phyloP scores from a whole-genome alignment of 2,797 vertebrate genomes.

The Anguilla marmorata region DNA sequence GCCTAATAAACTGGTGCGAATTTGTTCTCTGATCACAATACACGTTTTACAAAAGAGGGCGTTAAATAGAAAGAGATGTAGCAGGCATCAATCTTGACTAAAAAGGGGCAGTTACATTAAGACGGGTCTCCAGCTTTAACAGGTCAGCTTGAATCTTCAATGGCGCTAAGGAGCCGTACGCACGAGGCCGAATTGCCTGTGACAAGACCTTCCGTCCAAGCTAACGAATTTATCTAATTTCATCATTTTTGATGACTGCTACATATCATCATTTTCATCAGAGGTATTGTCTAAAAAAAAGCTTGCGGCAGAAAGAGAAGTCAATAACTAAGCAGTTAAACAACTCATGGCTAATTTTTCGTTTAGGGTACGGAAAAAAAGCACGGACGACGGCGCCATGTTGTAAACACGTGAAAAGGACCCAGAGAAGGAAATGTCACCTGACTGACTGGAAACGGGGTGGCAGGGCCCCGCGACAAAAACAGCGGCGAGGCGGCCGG shows the following conservation, averaged over 20 bases:
- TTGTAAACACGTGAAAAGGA: not conserved
- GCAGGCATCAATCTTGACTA: not conserved
- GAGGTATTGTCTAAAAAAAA: slow-evolving; percentile 64
- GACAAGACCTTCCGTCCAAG: slow-evolving; percentile 77
- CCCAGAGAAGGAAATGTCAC: not conserved
- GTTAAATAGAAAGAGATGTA: slow-evolving; percentile 26
- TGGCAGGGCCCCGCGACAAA: slow-evolving; percentile 35
- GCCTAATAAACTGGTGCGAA: not conserved
- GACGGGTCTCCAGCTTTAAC: slow-evolving; percentile 56
- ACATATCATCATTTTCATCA: slow-evolving; percentile 60
- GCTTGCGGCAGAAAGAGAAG: slow-evolving; percentile 67
- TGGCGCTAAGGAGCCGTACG: slow-evolving; percentile 69
- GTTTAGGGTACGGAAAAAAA: slow-evolving; percentile 10
- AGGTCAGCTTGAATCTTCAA: slow-evolving; percentile 68
- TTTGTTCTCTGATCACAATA: not conserved
- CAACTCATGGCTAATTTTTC: slow-evolving; percentile 58
- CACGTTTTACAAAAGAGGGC: not conserved
- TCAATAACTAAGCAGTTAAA: slow-evolving; percentile 69
- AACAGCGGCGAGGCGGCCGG: slow-evolving; percentile 20
- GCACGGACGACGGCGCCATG: not conserved
- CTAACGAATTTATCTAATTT: slow-evolving; percentile 71
- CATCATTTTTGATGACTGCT: slow-evolving; percentile 54
- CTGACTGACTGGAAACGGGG: slow-evolving; percentile 5
- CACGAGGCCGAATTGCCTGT: slow-evolving; percentile 78
- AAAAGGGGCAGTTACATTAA: not conserved